Percentiles rank a stretch among this genome's conserved stretches.
Conservation (phyloP, 2,797 vertebrate genomes). For the Acanthopagrus latus region DNA sequence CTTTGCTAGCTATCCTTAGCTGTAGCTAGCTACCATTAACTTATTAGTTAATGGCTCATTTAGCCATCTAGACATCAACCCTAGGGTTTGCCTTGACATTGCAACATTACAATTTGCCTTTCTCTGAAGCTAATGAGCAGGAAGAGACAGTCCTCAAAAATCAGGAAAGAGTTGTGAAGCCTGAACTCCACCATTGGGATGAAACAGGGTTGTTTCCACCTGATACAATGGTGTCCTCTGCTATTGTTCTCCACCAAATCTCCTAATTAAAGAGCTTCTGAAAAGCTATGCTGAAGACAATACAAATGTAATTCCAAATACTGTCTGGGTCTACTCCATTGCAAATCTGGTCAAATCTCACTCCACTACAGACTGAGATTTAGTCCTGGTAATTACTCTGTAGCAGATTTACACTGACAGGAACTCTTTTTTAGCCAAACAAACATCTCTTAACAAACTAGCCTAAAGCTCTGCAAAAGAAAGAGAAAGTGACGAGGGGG, state of each 20-base stretch:
- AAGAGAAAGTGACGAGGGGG: constrained; percentile 59
- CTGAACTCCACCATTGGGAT: background rate
- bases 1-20: too few relatives aligned
- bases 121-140: constrained; percentile 13
- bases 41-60: too few relatives aligned
- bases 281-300: constrained; percentile 20
- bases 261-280: constrained; percentile 32
- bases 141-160: background rate
- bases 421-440: constrained; percentile 47
- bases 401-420: constrained; percentile 41
- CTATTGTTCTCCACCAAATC: constrained; percentile 20
- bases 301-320: constrained; percentile 21
- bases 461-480: constrained; percentile 58
- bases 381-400: constrained; percentile 41
- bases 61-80: too few relatives aligned
- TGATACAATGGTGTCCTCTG: constrained; percentile 24
- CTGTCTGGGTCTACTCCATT: constrained; percentile 4
- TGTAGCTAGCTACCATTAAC: too few relatives aligned
- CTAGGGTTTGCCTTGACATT: background rate
- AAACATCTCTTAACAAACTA: constrained; percentile 61
- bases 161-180: constrained; percentile 17
- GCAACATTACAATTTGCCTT: constrained; percentile 10
- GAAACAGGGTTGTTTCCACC: constrained; percentile 40
- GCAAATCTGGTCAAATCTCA: constrained; percentile 11
- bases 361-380: background rate